Evolutionary conservation across 1,140 invertebrate genomes (phyloP), one percentile per base, ranked within the genome.

Genomic region (Euglossa dilemma): DNA sequence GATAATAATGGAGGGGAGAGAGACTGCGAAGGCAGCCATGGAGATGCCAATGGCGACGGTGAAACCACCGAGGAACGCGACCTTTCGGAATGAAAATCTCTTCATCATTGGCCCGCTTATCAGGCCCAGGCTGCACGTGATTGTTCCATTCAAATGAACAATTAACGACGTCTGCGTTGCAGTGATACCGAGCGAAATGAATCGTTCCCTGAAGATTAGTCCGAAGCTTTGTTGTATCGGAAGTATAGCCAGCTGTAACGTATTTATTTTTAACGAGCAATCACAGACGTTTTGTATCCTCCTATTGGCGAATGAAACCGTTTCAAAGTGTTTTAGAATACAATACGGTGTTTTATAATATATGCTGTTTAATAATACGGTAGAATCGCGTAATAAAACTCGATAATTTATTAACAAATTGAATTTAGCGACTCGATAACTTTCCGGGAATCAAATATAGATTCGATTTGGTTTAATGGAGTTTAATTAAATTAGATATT

Each of bases 201-300:
- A 95, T 84, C 96, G 96, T 76, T 96, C 94, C 67, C 96, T 95
- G 80, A 96, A 97, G 28, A 97, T 91, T 47, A 97, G 93, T 6
- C 96, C 96, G 81, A 97, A 97, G 11, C 95, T 95, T 83, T 96
- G 94, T 69, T 96, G 93, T 6, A 96, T 91, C 0, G 96, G 95
- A 36, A 96, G 93, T 57, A 95, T 94, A 9, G 96, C 93, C 9
- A 96, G 90, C 97, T 96, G 90, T 3, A 81, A 81, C 20, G 14
- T 43, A 59, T 45, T 28, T n/a, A 43, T 64, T 23, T 16, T 69
- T 69, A 25, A 0, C 18, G 4, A 63, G 69, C 0, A 36, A 18
- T 64, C 36, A 36, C 6, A 64, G 14, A 18, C 8, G 14, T 14
- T 63, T 28, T 25, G 6, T 25, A 6, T 2, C 28, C 28, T 25